phyloP scores from a whole-genome alignment of 2,888 invertebrate species.

The Oscheius myriophilus region DNA sequence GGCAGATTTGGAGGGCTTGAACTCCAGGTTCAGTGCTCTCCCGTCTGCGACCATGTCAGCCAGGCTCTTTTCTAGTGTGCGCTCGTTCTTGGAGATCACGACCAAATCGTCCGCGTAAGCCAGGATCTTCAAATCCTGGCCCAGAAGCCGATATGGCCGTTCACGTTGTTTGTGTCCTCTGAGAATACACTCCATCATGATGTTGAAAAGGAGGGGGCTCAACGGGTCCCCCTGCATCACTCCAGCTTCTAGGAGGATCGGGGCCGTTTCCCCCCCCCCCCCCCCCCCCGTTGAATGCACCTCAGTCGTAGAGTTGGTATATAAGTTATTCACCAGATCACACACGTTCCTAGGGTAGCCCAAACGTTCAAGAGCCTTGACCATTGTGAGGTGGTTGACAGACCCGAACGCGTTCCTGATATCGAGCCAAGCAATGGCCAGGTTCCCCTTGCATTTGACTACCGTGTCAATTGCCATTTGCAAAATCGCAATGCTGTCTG shows the following conservation, averaged over 20 bases:
- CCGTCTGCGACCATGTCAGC: constrained; percentile 10
- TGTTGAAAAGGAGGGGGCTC: constrained; percentile 69
- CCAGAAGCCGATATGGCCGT: constrained; percentile 2
- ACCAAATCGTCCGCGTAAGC: constrained; percentile 42
- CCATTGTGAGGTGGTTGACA: too few relatives aligned
- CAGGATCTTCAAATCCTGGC: constrained; percentile 17
- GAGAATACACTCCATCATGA: constrained; percentile 64
- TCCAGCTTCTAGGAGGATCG: constrained; percentile 51
- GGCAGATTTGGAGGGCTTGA: constrained; percentile 43
- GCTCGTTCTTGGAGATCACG: constrained; percentile 10
- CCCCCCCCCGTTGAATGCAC: too few relatives aligned
- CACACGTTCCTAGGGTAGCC: too few relatives aligned
- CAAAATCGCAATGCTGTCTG: too few relatives aligned
- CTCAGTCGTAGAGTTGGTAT: too few relatives aligned
- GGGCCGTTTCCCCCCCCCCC: constrained; percentile 17
- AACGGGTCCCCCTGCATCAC: constrained; percentile 71
- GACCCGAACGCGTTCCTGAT: too few relatives aligned
- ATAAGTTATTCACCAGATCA: too few relatives aligned
- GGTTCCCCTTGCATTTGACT: too few relatives aligned
- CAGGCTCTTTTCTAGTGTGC: constrained; percentile 14
- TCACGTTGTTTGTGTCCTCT: constrained; percentile 9
- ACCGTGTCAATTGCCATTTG: too few relatives aligned
- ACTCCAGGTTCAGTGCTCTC: constrained; percentile 27
- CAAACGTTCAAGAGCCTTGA: too few relatives aligned
- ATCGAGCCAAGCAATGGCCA: too few relatives aligned